Evolutionary conservation across 2,888 invertebrate species (phyloP).

Genomic region (Ophion obscuratus): DNA sequence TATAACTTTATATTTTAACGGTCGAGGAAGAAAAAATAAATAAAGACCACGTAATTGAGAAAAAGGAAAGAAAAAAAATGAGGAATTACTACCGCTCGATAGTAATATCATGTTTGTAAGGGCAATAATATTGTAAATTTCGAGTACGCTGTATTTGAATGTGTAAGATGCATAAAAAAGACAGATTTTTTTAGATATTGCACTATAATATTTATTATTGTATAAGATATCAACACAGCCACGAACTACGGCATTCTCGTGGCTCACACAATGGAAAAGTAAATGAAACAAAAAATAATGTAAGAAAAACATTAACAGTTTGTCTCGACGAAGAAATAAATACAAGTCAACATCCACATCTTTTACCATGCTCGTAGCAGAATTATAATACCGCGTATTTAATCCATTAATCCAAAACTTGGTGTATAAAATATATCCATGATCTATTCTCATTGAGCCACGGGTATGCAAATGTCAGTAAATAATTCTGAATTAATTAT

Average conservation of each 20-base stretch:
- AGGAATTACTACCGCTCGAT: constrained; percentile 77
- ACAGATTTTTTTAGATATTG: constrained; percentile 83
- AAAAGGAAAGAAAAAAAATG: constrained; percentile 65
- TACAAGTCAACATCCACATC: constrained; percentile 41
- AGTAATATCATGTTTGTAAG: constrained; percentile 80
- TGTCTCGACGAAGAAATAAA: constrained; percentile 42
- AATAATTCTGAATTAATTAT: constrained; percentile 78
- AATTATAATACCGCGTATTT: constrained; percentile 55
- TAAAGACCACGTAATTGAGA: constrained; percentile 36
- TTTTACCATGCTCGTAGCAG: constrained; percentile 50
- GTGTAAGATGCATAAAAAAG: constrained; percentile 81
- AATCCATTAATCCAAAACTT: constrained; percentile 46
- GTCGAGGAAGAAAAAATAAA: constrained; percentile 53
- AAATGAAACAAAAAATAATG: constrained; percentile 24
- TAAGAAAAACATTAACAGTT: constrained; percentile 35
- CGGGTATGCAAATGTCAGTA: constrained; percentile 73
- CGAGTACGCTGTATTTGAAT: constrained; percentile 81
- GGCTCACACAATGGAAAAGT: constrained; percentile 66
- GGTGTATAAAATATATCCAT: constrained; percentile 49
- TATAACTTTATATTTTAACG: constrained; percentile 66
- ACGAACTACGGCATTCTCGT: constrained; percentile 72
- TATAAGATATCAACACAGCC: constrained; percentile 71
- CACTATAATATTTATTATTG: constrained; percentile 81
- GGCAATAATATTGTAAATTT: constrained; percentile 82
- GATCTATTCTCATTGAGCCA: constrained; percentile 66